Evolutionary conservation across 2,113 vertebrate species (phyloP), one percentile per base, ranked within the genome.

Genomic region (Dascyllus trimaculatus): DNA sequence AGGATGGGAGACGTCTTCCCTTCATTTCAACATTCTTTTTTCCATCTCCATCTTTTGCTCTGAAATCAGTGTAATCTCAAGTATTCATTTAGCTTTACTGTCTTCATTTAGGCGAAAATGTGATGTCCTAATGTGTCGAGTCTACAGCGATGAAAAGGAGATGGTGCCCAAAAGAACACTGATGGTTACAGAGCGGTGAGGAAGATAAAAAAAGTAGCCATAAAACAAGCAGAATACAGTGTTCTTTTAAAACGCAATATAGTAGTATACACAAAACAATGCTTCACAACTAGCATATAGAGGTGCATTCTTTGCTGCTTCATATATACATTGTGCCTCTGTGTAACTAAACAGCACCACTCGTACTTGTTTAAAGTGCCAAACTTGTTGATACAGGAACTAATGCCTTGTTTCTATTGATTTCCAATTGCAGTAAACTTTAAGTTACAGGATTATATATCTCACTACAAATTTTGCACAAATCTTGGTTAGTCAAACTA

Each of bases 401-500:
- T 29, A 62, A 45, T 64, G 51, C 22, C 24, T 56, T 89, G 84
- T 93, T 88, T 94, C 94, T 90, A 57, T 90, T 90, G 89, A 75
- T 88, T 88, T 94, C 35, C 88, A 92, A 94, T 91, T 91, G 89
- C 89, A 91, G 92, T 94, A 91, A 43, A 75, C 64, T 81, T 75
- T 54, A 29, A 73, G 43, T 93, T 93, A 93, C 93, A 90, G 93
- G 93, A 95, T 95, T 94, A 94, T 95, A 93, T 94, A 91, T 90
- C 90, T 89, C 89, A 72, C 95, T 95, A 95, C 94, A 92, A 95
- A 94, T 85, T 92, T 88, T 91, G 92, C 92, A 93, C 94, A 95
- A 92, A 94, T n/a, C 93, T 95, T 96, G 95, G 94, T 95, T 96
- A 94, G 92, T 91, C 92, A 92, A 91, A 93, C 94, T 94, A 96